Percentiles rank a stretch among this genome's conserved stretches.
phyloP scores from a whole-genome alignment of 2,797 vertebrate species.

The Acanthis flammea region DNA sequence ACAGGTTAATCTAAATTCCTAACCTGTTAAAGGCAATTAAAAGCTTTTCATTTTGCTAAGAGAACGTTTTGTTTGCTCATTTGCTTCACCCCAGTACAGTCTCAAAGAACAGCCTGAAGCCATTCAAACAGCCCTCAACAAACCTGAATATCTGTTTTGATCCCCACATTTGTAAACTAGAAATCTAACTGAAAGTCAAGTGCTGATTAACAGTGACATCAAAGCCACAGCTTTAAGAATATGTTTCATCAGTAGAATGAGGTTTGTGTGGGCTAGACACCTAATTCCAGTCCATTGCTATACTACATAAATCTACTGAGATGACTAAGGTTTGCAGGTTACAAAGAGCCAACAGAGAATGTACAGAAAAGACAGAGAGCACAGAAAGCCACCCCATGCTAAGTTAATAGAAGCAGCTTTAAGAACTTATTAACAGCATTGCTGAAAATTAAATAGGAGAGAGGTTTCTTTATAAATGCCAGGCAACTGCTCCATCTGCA shows the following conservation, averaged over 20 bases:
- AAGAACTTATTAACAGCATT: neutral
- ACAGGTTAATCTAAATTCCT: neutral
- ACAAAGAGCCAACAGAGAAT: neutral
- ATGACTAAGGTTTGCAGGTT: neutral
- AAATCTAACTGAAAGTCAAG: neutral
- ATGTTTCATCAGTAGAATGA: neutral
- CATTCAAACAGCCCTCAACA: neutral
- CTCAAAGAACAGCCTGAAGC: neutral
- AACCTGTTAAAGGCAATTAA: neutral
- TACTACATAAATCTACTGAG: neutral
- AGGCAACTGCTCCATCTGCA: neutral
- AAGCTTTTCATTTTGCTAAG: neutral
- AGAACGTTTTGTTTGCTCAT: neutral
- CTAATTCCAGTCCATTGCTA: neutral
- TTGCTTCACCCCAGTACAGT: neutral
- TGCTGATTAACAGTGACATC: neutral
- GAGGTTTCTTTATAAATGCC: neutral
- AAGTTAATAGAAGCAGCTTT: neutral
- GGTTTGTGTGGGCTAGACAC: neutral
- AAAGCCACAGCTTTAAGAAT: conserved; percentile 5
- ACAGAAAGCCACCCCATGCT: neutral
- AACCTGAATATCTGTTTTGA: neutral
- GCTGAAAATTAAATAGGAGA: neutral
- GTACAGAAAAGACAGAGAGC: neutral
- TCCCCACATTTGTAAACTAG: neutral